Evolutionary conservation across 1,140 invertebrate genomes (phyloP).

Genomic region (Brachionus rubens): DNA sequence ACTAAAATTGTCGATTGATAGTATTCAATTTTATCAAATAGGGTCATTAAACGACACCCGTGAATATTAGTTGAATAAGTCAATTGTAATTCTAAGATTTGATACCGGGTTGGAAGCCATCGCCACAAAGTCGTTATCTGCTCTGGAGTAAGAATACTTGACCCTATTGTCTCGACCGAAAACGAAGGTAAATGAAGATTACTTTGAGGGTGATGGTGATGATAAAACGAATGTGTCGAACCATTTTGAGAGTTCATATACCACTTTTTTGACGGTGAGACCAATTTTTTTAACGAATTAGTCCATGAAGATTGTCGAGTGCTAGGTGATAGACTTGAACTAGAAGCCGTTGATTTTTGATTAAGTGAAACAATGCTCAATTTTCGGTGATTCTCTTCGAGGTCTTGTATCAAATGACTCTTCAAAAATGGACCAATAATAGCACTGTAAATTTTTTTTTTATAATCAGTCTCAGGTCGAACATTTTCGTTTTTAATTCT

Average conservation of each 20-base stretch:
- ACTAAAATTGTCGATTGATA: constrained; percentile 23
- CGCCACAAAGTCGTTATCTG: constrained; percentile 39
- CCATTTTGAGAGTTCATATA: background rate
- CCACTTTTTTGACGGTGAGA: constrained; percentile 20
- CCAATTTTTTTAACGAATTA: background rate
- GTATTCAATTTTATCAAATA: constrained; percentile 45
- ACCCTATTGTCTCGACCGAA: constrained; percentile 20
- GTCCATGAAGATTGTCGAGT: background rate
- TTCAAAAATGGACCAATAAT: constrained; percentile 8
- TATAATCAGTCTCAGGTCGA: background rate
- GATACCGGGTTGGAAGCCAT: constrained; percentile 12
- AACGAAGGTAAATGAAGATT: constrained; percentile 19
- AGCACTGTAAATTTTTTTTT: constrained; percentile 38
- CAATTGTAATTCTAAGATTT: constrained; percentile 25
- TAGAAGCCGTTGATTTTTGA: background rate
- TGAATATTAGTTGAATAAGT: constrained; percentile 42
- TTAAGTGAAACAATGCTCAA: background rate
- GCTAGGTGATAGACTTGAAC: background rate
- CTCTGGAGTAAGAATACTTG: background rate
- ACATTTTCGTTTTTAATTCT: background rate
- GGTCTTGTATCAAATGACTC: constrained; percentile 14
- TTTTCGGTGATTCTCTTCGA: background rate
- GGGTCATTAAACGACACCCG: constrained; percentile 23
- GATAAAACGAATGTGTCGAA: constrained; percentile 5
- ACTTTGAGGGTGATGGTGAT: constrained; percentile 35